Percentiles rank a stretch among this genome's conserved stretches.
phyloP scores from a whole-genome alignment of 1,140 invertebrate genomes.

The Galleria mellonella region DNA sequence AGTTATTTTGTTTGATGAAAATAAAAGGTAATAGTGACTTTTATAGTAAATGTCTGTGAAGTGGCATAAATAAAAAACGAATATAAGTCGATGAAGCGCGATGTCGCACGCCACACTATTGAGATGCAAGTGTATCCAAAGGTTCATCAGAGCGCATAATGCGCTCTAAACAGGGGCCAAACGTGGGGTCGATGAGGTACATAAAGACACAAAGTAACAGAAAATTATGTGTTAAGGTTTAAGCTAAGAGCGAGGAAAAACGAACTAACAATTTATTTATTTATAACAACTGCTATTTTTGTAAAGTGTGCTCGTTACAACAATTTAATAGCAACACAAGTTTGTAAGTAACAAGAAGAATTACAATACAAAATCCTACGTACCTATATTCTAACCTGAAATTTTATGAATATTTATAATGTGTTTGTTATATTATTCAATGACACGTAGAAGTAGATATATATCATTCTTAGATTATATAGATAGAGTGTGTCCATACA shows the following conservation, averaged over 20 bases:
- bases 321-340: no score
- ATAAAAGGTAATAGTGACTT: no score
- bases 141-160: conserved; percentile 29
- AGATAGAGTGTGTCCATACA: no score
- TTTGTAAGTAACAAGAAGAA: no score
- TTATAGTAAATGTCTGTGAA: no score
- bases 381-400: no score
- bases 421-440: no score
- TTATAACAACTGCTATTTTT: neutral
- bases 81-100: conserved; percentile 19
- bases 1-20: no score
- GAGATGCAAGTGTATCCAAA: conserved; percentile 30
- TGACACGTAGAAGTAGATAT: no score
- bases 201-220: neutral
- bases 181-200: conserved; percentile 19
- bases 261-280: neutral
- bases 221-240: neutral
- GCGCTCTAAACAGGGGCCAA: conserved; percentile 20
- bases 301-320: neutral
- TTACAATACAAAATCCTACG: no score
- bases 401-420: no score
- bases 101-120: conserved; percentile 19
- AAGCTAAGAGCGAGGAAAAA: conserved; percentile 1
- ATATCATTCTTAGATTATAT: no score
- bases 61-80: neutral